Conservation (phyloP, 2,888 invertebrate species). For the Dryobota labecula region DNA sequence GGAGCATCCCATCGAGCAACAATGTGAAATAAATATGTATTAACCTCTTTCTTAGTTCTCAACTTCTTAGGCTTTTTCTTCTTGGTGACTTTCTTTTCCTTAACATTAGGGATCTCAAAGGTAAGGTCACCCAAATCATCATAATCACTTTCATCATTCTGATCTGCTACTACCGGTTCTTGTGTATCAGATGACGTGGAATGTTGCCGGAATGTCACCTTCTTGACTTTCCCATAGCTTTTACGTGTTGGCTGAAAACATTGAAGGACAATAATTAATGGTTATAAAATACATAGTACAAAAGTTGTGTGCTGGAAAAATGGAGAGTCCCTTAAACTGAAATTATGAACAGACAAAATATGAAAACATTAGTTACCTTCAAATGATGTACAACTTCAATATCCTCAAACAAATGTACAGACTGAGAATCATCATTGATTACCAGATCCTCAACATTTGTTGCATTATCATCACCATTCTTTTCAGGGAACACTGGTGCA, state of each 20-base stretch:
- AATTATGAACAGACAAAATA: not conserved
- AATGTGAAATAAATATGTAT: not conserved
- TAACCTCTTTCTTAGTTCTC: constrained; percentile 85
- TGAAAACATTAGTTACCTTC: constrained; percentile 73
- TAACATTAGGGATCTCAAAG: constrained; percentile 78
- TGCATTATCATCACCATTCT: constrained; percentile 63
- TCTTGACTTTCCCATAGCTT: constrained; percentile 85
- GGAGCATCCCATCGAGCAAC: too few species aligned
- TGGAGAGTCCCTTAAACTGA: not conserved
- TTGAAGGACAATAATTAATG: not conserved
- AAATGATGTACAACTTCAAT: constrained; percentile 84
- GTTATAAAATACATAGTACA: not conserved
- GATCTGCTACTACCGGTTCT: constrained; percentile 48
- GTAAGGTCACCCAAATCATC: constrained; percentile 81
- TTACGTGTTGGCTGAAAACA: constrained; percentile 80
- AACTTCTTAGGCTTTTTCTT: constrained; percentile 77
- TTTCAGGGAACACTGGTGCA: constrained; percentile 76
- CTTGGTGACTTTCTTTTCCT: constrained; percentile 75
- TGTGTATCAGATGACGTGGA: constrained; percentile 72
- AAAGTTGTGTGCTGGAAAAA: not conserved
- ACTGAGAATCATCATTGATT: constrained; percentile 74
- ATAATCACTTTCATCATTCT: constrained; percentile 74
- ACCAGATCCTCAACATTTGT: constrained; percentile 68
- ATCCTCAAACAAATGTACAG: constrained; percentile 87
- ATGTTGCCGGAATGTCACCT: constrained; percentile 78